A percentile compares a stretch with the other conserved stretches of the same genome.
Conservation (phyloP, 92 coral and sea anemone species). For the Paragorgia papillata region DNA sequence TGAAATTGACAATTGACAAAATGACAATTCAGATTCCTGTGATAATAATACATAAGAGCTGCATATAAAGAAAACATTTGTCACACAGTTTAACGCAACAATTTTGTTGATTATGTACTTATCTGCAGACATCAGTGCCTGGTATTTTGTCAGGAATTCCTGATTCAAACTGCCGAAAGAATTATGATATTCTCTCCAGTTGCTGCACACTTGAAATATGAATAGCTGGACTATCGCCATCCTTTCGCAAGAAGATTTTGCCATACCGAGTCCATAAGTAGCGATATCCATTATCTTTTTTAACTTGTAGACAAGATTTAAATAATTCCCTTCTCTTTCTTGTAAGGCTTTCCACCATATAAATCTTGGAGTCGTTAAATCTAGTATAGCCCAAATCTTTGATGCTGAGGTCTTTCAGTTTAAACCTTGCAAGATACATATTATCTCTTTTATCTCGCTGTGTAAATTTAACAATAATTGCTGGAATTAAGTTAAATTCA, state of each 20-base stretch:
- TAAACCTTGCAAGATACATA: slow-evolving; percentile 15
- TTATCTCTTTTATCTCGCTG: not conserved
- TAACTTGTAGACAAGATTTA: slow-evolving; percentile 22
- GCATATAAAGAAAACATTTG: too few species aligned
- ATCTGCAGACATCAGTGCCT: not conserved
- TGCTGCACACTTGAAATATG: slow-evolving; percentile 2
- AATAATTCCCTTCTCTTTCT: slow-evolving; percentile 10
- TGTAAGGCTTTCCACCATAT: slow-evolving; percentile 36
- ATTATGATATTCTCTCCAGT: not conserved
- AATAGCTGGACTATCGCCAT: slow-evolving; percentile 9
- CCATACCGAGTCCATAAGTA: slow-evolving; percentile 36
- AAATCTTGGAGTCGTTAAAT: not conserved
- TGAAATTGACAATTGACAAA: too few species aligned
- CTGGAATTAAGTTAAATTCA: slow-evolving; percentile 7
- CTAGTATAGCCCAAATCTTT: slow-evolving; percentile 37
- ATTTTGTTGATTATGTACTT: not conserved
- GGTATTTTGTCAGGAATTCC: not conserved
- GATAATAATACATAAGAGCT: too few species aligned
- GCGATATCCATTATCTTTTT: slow-evolving; percentile 13
- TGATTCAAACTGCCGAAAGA: too few species aligned
- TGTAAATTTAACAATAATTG: slow-evolving; percentile 35
- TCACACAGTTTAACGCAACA: not conserved
- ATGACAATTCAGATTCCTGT: too few species aligned
- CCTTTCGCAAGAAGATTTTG: slow-evolving; percentile 22
- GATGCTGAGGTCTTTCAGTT: slow-evolving; percentile 22